Evolutionary conservation across 2,797 vertebrate species (phyloP).

Genomic region (Dendrocincla tyrannina): DNA sequence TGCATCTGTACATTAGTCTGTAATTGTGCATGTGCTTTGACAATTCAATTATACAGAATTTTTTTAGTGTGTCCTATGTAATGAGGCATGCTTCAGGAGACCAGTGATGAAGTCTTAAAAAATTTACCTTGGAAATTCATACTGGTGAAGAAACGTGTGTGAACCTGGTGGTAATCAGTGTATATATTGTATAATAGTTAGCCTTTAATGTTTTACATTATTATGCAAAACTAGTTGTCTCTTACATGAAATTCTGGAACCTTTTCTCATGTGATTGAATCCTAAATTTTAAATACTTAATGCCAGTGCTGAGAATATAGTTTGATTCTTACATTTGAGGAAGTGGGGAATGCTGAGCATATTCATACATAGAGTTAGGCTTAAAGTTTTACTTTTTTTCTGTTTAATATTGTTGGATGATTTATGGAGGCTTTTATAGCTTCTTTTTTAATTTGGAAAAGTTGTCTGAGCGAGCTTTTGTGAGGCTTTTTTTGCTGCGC

Average conservation of each 20-base stretch:
- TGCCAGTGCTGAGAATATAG: background rate
- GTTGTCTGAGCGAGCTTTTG: background rate
- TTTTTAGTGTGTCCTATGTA: background rate
- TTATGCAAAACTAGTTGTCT: background rate
- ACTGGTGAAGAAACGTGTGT: background rate
- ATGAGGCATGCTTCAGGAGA: background rate
- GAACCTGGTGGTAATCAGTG: rapidly evolving
- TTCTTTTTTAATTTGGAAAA: background rate
- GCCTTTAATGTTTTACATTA: background rate
- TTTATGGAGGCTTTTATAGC: background rate
- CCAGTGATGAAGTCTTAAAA: background rate
- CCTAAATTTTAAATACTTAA: background rate
- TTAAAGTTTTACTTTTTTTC: background rate
- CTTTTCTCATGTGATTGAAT: background rate
- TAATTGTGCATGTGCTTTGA: background rate
- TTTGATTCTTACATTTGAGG: background rate
- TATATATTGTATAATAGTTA: background rate
- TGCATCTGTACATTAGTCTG: background rate
- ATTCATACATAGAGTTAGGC: background rate
- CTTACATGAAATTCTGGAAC: background rate
- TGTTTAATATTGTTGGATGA: background rate
- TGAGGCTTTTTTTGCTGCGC: background rate
- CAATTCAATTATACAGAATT: background rate
- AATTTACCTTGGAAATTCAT: background rate
- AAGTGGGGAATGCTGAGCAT: background rate